Evolutionary conservation across 2,113 vertebrate species (phyloP), one percentile per base, ranked within the genome.

Genomic region (Oncorhynchus gorbuscha): DNA sequence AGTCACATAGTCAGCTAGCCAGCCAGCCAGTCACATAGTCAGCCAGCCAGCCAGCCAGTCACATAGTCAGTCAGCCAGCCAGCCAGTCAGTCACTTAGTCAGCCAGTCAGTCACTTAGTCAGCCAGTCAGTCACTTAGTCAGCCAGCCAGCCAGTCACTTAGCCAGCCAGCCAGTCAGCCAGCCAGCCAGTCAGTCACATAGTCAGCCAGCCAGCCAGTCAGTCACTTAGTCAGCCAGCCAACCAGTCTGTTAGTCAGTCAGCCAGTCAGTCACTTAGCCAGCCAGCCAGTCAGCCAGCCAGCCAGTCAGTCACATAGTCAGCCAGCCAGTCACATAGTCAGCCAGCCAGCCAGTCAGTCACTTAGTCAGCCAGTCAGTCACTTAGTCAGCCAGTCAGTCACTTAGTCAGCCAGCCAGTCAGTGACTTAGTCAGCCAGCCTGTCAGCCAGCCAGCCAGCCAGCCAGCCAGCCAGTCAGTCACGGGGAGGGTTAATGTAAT

Each of bases 261-360:
- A 7, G 5, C 1, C 5, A 35, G 1, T 0, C 5, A 35, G 32
- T 1, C 5, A 35, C 5, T 1, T 5, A 35, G 32, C 1, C 5
- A 35, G 32, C 1, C 32, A 35, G 0, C 1, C 5, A 35, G 1
- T 1, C 1, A 35, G 32, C 0, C 5, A 7, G 32, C 1, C 32
- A 35, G 32, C 0, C 32, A 35, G 5, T 0, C 5, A 35, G 32
- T 0, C 5, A 35, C 1, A 0, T 0, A 39, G 6, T 0, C 7
- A 39, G 35, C 0, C 35, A 39, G 35, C 7, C 35, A 8, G 35
- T 1, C 7, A 39, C 0, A 7, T 1, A 39, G 35, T 7, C 35
- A 39, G 35, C 1, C 35, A 39, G 35, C 0, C 32, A 39, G 6
- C 1, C 35, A 39, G 35, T 7, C 35, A 39, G 35, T 0, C 5